Conservation (phyloP, 2,113 vertebrate species). For the Misgurnus mizolepis region DNA sequence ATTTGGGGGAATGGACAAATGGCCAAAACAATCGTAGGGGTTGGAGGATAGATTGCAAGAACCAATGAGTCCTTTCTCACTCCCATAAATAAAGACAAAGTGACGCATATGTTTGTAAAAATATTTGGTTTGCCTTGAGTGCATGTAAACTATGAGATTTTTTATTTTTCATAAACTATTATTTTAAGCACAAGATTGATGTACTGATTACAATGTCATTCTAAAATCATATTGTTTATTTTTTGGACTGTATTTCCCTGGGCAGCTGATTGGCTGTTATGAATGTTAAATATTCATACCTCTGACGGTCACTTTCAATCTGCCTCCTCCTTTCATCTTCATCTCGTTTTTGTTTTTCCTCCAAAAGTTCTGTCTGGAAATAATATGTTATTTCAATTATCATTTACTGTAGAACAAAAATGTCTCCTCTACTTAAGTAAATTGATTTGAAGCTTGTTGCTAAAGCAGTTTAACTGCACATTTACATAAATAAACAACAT, state of each 20-base stretch:
- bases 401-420: slow-evolving; percentile 16
- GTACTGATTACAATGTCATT: too few species aligned
- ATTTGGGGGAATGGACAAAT: too few species aligned
- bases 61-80: too few species aligned
- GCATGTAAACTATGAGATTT: too few species aligned
- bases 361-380: slow-evolving; percentile 70
- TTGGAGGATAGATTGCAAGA: too few species aligned
- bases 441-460: not conserved
- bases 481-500: slow-evolving; percentile 31
- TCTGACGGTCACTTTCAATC: slow-evolving; percentile 69
- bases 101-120: too few species aligned
- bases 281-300: slow-evolving; percentile 64
- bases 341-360: slow-evolving; percentile 67
- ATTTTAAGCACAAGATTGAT: too few species aligned
- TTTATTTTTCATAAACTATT: too few species aligned
- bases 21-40: too few species aligned
- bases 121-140: too few species aligned
- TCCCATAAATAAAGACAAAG: too few species aligned
- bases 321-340: slow-evolving; percentile 66
- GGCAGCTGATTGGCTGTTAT: slow-evolving; percentile 23
- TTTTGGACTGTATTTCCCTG: not conserved
- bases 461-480: slow-evolving; percentile 1
- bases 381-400: slow-evolving; percentile 22
- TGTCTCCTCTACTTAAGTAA: not conserved
- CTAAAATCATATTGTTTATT: too few species aligned